Evolutionary conservation across 2,113 vertebrate species (phyloP), one percentile per base, ranked within the genome.

Genomic region (Bubo bubo): DNA sequence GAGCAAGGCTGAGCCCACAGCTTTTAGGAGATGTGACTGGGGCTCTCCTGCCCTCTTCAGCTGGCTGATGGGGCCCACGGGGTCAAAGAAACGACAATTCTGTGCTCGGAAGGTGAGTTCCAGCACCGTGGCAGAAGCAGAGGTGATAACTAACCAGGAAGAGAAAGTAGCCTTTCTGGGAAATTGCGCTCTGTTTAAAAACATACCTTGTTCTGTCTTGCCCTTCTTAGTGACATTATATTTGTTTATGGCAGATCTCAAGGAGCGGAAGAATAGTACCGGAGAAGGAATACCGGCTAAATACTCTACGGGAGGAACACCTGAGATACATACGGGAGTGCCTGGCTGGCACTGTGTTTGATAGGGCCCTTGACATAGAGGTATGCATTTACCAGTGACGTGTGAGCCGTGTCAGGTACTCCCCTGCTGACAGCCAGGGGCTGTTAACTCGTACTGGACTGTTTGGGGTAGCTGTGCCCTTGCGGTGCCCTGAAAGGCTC

Each of bases 281-380:
- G 6, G 99, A 99, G 95, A 99, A 98, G 32, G 99, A 99, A 97
- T 99, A 99, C 84, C 98, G 95, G 12, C 97, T 98, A 64, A 99
- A 98, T 85, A 95, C 98, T 50, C 97, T 98, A 97, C 98, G 98
- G 92, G 98, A 74, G 86, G 97, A 98, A n/a, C 99, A 99, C 52
- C 98, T 99, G 83, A 98, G 97, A 79, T 98, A 98, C 2, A 75
- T 98, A 8, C 97, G 98, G 63, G 98, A 99, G 86, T 98, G 99
- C 95, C 97, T 99, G 92, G 98, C 99, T 41, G 98, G 98, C 56
- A 99, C 99, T 68, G 98, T 99, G 84, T 99, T 99, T 91, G 98
- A 98, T 52, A 99, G 99, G 96, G 98, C 99, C 79, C 98, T 99
- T 45, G 99, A 99, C 85, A 98, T 99, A 98, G 98, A 99, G 99